These are phyloP conservation scores for Bombyx mori DNA, from an alignment of 1,140 invertebrate species.

Conservation along the genomic window ASM3026992v2 NC_085114.1:6933501-6934000, in stretches of 20 bases:
- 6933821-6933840: slow-evolving; percentile 27
- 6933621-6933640: slow-evolving; percentile 5
- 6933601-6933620: slow-evolving; percentile 10
- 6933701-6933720: too few species aligned
- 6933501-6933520: slow-evolving; percentile 29
- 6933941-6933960: too few species aligned
- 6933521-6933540: too few species aligned
- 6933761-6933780: neutral
- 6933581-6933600: slow-evolving; percentile 8
- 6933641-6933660: slow-evolving; percentile 15
- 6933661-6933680: slow-evolving; percentile 6
- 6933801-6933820: slow-evolving; percentile 6
- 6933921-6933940: too few species aligned
- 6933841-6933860: slow-evolving; percentile 36
- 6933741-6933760: slow-evolving; percentile 3
- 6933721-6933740: neutral
- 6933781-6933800: neutral
- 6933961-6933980: slow-evolving; percentile 22
- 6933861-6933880: slow-evolving; percentile 9
- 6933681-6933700: too few species aligned
- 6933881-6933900: neutral
- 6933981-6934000: neutral
- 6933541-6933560: slow-evolving; percentile 3
- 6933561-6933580: slow-evolving; percentile 13
- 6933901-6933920: neutral